A percentile compares a stretch with the other conserved stretches of the same genome.
Evolutionary conservation across 2,888 invertebrate species (phyloP).

Genomic region (Drosophila merina): DNA sequence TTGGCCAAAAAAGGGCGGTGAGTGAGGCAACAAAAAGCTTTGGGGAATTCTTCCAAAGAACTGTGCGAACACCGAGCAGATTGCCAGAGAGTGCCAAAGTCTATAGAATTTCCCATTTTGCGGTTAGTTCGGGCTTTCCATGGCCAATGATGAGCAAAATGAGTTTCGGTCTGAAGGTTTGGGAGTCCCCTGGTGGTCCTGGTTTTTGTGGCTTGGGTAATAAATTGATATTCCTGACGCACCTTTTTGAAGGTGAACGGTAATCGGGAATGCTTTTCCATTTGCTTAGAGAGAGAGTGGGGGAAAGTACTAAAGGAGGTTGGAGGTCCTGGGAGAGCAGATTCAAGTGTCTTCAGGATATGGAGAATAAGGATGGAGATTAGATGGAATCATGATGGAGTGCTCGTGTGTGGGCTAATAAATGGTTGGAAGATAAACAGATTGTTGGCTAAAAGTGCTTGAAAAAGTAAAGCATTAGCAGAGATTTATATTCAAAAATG

Average conservation of each 20-base stretch:
- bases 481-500: constrained; percentile 12
- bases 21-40: constrained; percentile 3
- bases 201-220: constrained; percentile 22
- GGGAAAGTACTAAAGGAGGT: too few relatives aligned
- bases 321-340: constrained; percentile 6
- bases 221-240: constrained; percentile 50
- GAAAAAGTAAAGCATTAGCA: not conserved
- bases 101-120: constrained; percentile 35
- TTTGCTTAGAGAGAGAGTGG: constrained; percentile 13
- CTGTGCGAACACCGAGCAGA: constrained; percentile 8
- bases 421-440: constrained; percentile 28
- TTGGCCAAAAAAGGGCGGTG: constrained; percentile 33
- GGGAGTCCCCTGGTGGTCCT: constrained; percentile 14
- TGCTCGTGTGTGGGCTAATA: constrained; percentile 31
- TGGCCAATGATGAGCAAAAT: constrained; percentile 2
- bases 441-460: constrained; percentile 21
- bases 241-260: constrained; percentile 32
- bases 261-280: constrained; percentile 47
- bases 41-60: not conserved
- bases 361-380: constrained; percentile 42
- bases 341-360: constrained; percentile 28
- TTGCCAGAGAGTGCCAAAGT: constrained; percentile 12
- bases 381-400: constrained; percentile 46
- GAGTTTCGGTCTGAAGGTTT: not conserved
- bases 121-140: constrained; percentile 27